phyloP scores from a whole-genome alignment of 2,888 invertebrate species.

The Machimus rusticus region DNA sequence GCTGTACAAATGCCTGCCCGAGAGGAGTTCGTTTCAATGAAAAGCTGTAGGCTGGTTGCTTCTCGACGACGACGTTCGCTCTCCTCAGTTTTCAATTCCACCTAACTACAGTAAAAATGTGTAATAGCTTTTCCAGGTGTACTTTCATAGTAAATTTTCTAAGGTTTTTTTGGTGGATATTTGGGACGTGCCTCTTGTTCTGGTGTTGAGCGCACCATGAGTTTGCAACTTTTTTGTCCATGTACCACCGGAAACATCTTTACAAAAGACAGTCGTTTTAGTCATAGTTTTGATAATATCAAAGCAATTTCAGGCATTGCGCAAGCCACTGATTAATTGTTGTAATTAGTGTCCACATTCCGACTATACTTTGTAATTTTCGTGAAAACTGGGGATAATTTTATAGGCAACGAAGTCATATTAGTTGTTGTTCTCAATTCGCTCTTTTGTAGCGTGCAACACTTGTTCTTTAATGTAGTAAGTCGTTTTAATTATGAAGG shows the following conservation, averaged over 20 bases:
- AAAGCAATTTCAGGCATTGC: not conserved
- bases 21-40: not conserved
- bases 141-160: constrained; percentile 60
- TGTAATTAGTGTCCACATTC: not conserved
- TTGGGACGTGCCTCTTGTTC: not conserved
- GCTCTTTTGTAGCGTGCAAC: not conserved
- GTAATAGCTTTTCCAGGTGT: not conserved
- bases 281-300: not conserved
- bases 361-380: not conserved
- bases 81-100: not conserved
- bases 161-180: not conserved
- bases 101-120: not conserved
- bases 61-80: not conserved
- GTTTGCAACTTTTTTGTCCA: not conserved
- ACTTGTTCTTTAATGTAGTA: not conserved
- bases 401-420: not conserved
- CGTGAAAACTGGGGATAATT: not conserved
- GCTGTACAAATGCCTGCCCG: not conserved
- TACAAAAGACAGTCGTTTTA: not conserved
- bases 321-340: not conserved
- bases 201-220: not conserved
- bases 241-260: not conserved
- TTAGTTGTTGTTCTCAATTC: not conserved
- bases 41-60: constrained; percentile 47
- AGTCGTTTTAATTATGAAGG: not conserved